Evolutionary conservation across 2,888 invertebrate genomes (phyloP).

Genomic region (Odontomyia ornata): DNA sequence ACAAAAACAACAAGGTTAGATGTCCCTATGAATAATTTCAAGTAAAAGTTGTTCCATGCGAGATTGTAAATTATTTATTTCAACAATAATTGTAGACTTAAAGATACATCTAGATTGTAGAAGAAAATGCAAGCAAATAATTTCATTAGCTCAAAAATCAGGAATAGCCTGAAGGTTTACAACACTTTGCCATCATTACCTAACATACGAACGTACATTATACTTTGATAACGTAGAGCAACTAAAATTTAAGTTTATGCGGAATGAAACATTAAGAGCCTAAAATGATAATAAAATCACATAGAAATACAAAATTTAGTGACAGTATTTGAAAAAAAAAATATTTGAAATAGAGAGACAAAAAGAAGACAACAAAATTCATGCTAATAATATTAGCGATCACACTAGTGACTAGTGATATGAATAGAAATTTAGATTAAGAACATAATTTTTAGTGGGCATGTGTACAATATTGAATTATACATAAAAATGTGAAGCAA

Average conservation of each 20-base stretch:
- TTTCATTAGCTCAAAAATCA: constrained; percentile 31
- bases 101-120: background rate
- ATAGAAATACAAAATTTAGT: background rate
- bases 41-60: background rate
- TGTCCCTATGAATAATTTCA: background rate
- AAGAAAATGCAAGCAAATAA: background rate
- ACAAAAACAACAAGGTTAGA: background rate
- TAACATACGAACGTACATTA: background rate
- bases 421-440: constrained; percentile 17
- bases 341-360: too few species aligned
- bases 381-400: constrained; percentile 18
- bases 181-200: background rate
- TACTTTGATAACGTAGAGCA: background rate
- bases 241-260: background rate
- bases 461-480: constrained; percentile 27
- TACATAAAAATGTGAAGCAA: constrained; percentile 33
- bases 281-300: constrained; percentile 39
- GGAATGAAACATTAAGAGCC: constrained; percentile 32
- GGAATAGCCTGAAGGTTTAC: constrained; percentile 11
- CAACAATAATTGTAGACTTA: too few species aligned
- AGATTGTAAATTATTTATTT: too few species aligned
- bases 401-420: constrained; percentile 30
- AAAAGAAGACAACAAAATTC: constrained; percentile 7
- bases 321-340: constrained; percentile 1
- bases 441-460: constrained; percentile 20